phyloP scores from a whole-genome alignment of 23 tunicate genomes.

The Trididemnum clinides region DNA sequence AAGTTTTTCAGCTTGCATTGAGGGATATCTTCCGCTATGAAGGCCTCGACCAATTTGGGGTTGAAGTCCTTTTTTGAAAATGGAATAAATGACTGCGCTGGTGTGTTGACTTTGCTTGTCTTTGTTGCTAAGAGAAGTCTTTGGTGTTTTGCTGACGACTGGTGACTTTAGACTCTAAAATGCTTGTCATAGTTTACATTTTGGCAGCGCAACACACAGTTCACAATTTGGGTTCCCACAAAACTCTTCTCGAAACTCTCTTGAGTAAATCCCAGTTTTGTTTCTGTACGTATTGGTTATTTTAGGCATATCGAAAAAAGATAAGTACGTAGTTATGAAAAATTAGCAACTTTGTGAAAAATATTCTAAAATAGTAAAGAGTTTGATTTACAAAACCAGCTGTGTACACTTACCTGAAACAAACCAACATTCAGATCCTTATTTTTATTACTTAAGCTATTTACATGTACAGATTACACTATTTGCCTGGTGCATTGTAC shows the following conservation, averaged over 20 bases:
- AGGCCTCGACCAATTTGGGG: too few relatives aligned
- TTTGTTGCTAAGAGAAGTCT: neutral
- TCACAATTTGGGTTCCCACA: neutral
- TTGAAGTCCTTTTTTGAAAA: too few relatives aligned
- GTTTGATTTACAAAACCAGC: neutral
- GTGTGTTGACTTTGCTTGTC: neutral
- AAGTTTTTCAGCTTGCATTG: neutral
- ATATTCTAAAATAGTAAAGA: neutral
- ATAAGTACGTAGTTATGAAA: neutral
- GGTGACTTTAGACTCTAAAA: too few relatives aligned
- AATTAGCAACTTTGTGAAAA: too few relatives aligned
- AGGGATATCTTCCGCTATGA: neutral
- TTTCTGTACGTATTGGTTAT: too few relatives aligned
- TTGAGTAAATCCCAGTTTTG: neutral
- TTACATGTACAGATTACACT: too few relatives aligned
- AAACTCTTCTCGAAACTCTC: neutral
- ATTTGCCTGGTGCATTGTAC: too few relatives aligned
- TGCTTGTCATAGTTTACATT: too few relatives aligned
- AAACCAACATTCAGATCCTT: too few relatives aligned
- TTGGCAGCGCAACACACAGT: neutral
- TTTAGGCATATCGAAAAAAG: neutral
- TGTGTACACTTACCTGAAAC: neutral
- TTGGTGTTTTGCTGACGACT: too few relatives aligned
- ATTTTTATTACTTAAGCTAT: too few relatives aligned
- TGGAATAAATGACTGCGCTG: constrained; percentile 4